phyloP scores from a whole-genome alignment of 2,888 invertebrate genomes.

The Periphyllus acericola region DNA sequence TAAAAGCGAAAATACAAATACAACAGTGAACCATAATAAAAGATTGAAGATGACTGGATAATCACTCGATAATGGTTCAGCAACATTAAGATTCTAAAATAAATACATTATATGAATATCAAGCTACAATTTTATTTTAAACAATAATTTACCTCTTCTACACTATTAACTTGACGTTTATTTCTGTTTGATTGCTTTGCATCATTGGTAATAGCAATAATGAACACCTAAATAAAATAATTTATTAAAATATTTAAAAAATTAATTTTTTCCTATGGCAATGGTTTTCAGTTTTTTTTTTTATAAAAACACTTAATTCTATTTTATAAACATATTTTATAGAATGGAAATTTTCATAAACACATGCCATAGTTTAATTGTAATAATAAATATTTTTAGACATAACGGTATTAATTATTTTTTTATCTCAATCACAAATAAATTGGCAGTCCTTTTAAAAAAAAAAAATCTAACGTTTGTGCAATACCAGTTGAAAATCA shows the following conservation, averaged over 20 bases:
- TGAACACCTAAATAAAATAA: constrained; percentile 63
- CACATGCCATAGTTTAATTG: too few species aligned
- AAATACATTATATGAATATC: constrained; percentile 47
- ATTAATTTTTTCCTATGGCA: too few species aligned
- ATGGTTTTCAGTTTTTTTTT: too few species aligned
- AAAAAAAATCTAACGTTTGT: too few species aligned
- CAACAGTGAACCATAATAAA: constrained; percentile 83
- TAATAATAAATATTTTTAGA: too few species aligned
- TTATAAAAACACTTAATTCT: too few species aligned
- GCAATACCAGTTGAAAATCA: too few species aligned
- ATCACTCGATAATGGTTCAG: constrained; percentile 71
- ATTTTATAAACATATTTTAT: too few species aligned
- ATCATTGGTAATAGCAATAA: constrained; percentile 75
- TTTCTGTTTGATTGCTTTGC: constrained; percentile 73
- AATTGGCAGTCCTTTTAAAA: too few species aligned
- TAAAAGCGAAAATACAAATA: constrained; percentile 79
- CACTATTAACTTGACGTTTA: constrained; percentile 63
- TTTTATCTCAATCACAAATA: too few species aligned
- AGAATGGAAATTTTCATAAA: too few species aligned
- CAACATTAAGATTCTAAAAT: constrained; percentile 58
- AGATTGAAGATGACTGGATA: constrained; percentile 92
- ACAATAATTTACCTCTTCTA: constrained; percentile 35
- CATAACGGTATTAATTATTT: too few species aligned
- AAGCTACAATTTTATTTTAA: constrained; percentile 62
- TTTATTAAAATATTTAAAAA: constrained; percentile 14